These are phyloP conservation scores for Sebastiscus albofasciatus DNA, from an alignment of 2,797 vertebrate species.

Conservation along the genomic window DNA sequence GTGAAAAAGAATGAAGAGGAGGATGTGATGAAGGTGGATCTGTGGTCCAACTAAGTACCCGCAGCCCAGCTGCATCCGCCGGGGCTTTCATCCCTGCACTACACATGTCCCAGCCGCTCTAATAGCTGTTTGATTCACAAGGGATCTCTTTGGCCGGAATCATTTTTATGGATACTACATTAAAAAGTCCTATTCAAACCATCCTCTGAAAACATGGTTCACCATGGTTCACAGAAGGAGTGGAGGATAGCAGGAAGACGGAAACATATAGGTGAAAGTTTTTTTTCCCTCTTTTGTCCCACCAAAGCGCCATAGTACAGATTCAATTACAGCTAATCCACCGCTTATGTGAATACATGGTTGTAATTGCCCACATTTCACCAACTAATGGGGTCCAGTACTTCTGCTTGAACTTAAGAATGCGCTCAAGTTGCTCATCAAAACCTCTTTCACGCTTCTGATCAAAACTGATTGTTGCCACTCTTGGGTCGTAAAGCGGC, in stretches of 20 bases:
- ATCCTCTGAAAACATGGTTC: slow-evolving; percentile 10
- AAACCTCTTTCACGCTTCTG: slow-evolving; percentile 61
- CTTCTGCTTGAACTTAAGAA: slow-evolving; percentile 49
- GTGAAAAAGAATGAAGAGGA: background rate
- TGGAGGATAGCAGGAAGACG: fast-evolving
- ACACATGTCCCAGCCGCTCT: slow-evolving; percentile 31
- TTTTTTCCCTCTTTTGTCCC: slow-evolving; percentile 3
- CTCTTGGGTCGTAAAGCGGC: slow-evolving; percentile 43
- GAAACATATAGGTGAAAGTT: background rate
- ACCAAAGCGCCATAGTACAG: background rate
- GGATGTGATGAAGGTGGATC: slow-evolving; percentile 24
- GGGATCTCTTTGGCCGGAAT: slow-evolving; percentile 16
- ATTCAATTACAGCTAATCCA: slow-evolving; percentile 26
- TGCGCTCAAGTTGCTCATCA: slow-evolving; percentile 57
- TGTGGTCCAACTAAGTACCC: slow-evolving; percentile 19
- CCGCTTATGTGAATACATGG: slow-evolving; percentile 27
- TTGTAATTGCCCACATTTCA: slow-evolving; percentile 54
- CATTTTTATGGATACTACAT: slow-evolving; percentile 37
- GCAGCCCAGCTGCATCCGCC: slow-evolving; percentile 25
- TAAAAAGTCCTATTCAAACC: slow-evolving; percentile 23
- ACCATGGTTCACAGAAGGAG: too few species aligned
- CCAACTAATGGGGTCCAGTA: slow-evolving; percentile 38
- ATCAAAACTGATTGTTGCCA: slow-evolving; percentile 66
- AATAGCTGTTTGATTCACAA: slow-evolving; percentile 41
- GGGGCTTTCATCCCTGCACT: slow-evolving; percentile 40